These are phyloP conservation scores for Epinephelus coioides DNA, from an alignment of 2,797 vertebrate genomes.

Conservation along the genomic window DNA sequence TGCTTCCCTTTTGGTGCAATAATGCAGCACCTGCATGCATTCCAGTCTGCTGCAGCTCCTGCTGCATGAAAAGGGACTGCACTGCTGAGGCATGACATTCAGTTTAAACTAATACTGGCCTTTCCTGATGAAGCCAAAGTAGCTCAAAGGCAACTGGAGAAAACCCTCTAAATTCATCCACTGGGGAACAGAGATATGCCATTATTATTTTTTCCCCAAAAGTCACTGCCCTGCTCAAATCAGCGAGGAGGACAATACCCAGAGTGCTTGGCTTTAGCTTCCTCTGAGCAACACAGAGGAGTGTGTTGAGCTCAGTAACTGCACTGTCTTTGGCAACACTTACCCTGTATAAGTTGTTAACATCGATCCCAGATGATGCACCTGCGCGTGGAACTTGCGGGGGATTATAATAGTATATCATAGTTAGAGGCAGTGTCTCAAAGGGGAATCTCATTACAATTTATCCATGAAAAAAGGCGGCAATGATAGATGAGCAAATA, in stretches of 20 bases:
- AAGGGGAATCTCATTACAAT: constrained; percentile 46
- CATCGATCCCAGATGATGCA: constrained; percentile 47
- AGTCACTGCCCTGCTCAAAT: constrained; percentile 35
- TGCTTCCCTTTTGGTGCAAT: constrained; percentile 29
- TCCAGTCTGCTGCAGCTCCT: constrained; percentile 17
- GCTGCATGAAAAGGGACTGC: constrained; percentile 29
- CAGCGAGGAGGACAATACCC: constrained; percentile 32
- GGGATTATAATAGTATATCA: constrained; percentile 52
- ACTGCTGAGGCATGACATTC: constrained; percentile 33
- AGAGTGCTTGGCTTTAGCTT: constrained; percentile 29
- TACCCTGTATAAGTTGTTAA: constrained; percentile 36
- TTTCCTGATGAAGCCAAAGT: constrained; percentile 34
- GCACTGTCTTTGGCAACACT: constrained; percentile 41
- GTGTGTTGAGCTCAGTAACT: constrained; percentile 21
- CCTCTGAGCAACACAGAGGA: constrained; percentile 21
- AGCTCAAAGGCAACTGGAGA: constrained; percentile 23
- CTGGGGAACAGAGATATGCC: constrained; percentile 22
- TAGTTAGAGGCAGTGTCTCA: constrained; percentile 47
- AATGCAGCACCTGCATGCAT: constrained; percentile 39
- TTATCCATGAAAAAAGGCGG: constrained; percentile 28
- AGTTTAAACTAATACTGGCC: constrained; percentile 31
- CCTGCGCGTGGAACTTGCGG: constrained; percentile 36
- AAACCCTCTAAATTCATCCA: constrained; percentile 34
- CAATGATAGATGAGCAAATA: constrained; percentile 38
- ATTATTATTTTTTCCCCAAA: constrained; percentile 50